phyloP scores from a whole-genome alignment of 2,797 vertebrate genomes.

The Hirundo rustica region DNA sequence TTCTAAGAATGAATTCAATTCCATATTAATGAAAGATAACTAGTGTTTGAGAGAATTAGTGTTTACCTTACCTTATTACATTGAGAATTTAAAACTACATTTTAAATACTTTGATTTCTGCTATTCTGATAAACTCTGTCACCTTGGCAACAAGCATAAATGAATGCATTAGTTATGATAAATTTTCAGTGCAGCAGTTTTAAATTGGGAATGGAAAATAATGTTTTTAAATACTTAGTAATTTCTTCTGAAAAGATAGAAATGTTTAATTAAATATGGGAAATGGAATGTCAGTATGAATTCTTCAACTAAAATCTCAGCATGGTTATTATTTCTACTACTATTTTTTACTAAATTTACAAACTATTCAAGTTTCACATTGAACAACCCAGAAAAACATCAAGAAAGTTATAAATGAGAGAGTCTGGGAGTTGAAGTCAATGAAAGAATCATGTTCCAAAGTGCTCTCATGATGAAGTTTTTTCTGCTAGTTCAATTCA shows the following conservation, averaged over 20 bases:
- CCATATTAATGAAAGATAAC: not conserved
- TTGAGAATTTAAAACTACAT: not conserved
- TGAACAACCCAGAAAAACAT: conserved; percentile 12
- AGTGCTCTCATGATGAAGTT: not conserved
- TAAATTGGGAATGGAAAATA: not conserved
- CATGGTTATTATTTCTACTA: not conserved
- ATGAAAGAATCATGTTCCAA: not conserved
- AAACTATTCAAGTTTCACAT: not conserved
- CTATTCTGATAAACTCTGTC: conserved; percentile 28
- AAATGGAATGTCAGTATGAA: conserved; percentile 25
- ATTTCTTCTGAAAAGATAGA: not conserved
- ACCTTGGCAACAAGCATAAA: conserved; percentile 28
- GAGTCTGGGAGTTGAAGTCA: not conserved
- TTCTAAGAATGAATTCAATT: not conserved
- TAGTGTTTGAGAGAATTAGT: not conserved
- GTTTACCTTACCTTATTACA: not conserved
- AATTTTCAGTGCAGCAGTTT: not conserved
- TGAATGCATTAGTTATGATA: not conserved
- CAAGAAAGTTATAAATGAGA: not conserved
- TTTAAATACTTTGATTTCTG: conserved; percentile 16
- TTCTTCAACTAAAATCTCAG: conserved; percentile 41
- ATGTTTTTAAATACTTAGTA: not conserved
- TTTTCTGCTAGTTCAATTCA: not conserved
- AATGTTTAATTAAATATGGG: not conserved
- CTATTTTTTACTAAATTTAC: not conserved